Evolutionary conservation across 2,113 vertebrate species (phyloP).

Genomic region (Ondatra zibethicus): DNA sequence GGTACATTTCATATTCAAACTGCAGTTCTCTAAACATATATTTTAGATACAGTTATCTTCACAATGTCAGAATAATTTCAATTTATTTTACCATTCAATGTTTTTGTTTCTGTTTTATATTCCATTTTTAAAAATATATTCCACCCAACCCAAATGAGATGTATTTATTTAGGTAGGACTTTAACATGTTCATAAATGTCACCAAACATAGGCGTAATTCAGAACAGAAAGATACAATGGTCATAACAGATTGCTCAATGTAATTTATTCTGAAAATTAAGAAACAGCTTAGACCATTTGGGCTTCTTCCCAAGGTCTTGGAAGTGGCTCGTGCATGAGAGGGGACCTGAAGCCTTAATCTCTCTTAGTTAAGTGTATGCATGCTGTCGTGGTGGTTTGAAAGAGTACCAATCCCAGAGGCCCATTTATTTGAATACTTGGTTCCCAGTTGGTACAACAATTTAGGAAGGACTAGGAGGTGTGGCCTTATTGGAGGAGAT

Average conservation of each 20-base stretch:
- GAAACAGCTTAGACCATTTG: not conserved
- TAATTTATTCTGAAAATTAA: slow-evolving; percentile 43
- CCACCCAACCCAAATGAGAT: not conserved
- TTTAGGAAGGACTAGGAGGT: not conserved
- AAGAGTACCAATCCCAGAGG: not conserved
- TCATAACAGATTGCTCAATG: not conserved
- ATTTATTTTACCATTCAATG: not conserved
- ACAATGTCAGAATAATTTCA: slow-evolving; percentile 17
- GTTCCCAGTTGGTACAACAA: not conserved
- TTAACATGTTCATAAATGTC: not conserved
- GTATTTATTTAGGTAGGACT: not conserved
- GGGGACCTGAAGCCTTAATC: not conserved
- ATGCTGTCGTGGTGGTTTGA: not conserved
- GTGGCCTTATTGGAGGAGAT: not conserved
- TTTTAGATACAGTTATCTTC: not conserved
- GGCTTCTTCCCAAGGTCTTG: not conserved
- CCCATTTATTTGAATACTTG: not conserved
- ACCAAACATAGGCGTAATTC: not conserved
- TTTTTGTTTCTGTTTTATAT: slow-evolving; percentile 29
- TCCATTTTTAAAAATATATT: slow-evolving; percentile 24
- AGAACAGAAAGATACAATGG: not conserved
- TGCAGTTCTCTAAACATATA: not conserved
- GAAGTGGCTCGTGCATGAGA: not conserved
- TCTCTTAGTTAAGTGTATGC: not conserved
- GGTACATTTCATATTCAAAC: no score